Conservation (phyloP, 2,113 vertebrate species). For the Pipa parva region DNA sequence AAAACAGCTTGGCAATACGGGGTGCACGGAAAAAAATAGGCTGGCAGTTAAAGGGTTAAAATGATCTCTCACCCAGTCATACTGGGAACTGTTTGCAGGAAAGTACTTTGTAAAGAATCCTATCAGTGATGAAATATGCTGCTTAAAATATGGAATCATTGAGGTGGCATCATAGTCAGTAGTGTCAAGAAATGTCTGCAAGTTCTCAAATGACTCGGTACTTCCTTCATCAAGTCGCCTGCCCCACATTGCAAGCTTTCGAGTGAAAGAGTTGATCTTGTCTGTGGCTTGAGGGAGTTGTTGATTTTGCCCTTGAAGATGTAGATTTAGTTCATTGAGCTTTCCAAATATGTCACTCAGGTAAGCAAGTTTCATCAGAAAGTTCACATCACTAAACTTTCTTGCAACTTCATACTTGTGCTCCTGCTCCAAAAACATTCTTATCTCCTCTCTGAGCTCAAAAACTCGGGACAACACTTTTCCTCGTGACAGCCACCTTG, state of each 20-base stretch:
- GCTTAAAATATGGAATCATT: not conserved
- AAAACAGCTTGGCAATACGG: too few relatives aligned
- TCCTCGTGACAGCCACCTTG: too few relatives aligned
- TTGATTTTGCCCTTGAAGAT: not conserved
- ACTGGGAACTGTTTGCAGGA: not conserved
- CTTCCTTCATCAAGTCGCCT: not conserved
- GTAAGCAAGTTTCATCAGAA: not conserved
- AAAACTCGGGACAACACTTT: too few relatives aligned
- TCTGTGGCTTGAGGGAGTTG: not conserved
- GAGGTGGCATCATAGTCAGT: not conserved
- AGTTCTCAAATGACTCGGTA: not conserved
- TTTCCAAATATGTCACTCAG: not conserved
- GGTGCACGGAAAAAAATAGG: too few relatives aligned
- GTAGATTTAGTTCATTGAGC: not conserved
- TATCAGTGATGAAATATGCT: not conserved
- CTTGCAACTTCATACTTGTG: not conserved
- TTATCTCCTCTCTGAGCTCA: not conserved
- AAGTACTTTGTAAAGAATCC: not conserved
- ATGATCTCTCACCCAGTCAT: not conserved
- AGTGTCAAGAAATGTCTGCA: not conserved
- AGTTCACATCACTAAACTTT: not conserved
- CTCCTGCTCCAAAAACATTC: not conserved
- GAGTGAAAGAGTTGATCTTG: not conserved
- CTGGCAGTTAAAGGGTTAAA: too few relatives aligned
- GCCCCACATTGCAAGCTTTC: not conserved